Percentiles rank a stretch among this genome's conserved stretches.
phyloP scores from a whole-genome alignment of 2,797 vertebrate genomes.

The Benthosema pterotum region DNA sequence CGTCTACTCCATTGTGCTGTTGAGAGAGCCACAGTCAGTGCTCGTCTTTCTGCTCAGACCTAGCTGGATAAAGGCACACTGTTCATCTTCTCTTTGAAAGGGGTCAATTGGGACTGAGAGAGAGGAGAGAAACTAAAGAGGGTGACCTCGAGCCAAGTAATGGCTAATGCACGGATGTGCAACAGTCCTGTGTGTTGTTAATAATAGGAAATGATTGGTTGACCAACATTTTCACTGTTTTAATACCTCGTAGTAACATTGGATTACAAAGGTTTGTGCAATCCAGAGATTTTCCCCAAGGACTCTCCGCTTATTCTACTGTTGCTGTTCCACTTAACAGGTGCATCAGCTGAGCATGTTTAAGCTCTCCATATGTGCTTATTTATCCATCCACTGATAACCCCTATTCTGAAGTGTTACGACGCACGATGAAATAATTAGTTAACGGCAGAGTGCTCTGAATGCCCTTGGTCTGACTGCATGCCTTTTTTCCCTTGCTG shows the following conservation, averaged over 20 bases:
- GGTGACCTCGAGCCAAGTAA: constrained; percentile 26
- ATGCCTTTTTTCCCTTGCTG: constrained; percentile 56
- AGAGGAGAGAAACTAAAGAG: constrained; percentile 27
- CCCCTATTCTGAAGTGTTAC: constrained; percentile 9
- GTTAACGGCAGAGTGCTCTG: constrained; percentile 28
- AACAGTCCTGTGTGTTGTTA: constrained; percentile 4
- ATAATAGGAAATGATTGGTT: constrained; percentile 11
- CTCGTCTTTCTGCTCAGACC: constrained; percentile 24
- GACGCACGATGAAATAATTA: constrained; percentile 19
- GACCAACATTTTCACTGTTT: constrained; percentile 15
- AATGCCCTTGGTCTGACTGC: constrained; percentile 75
- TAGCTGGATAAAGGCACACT: constrained; percentile 45
- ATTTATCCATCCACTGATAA: not conserved
- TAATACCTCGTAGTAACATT: constrained; percentile 1
- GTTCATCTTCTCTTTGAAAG: constrained; percentile 44
- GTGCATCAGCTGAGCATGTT: not conserved
- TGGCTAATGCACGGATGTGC: constrained; percentile 16
- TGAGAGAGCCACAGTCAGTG: constrained; percentile 21
- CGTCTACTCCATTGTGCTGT: constrained; percentile 34
- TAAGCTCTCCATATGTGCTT: not conserved
- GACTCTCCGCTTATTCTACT: not conserved
- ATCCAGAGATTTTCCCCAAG: not conserved
- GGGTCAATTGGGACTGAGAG: constrained; percentile 44
- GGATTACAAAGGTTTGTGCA: constrained; percentile 8
- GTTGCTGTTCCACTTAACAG: constrained; percentile 1